Base-by-base conservation (phyloP, 2,797 vertebrate species). In the Mycteria americana region DNA sequence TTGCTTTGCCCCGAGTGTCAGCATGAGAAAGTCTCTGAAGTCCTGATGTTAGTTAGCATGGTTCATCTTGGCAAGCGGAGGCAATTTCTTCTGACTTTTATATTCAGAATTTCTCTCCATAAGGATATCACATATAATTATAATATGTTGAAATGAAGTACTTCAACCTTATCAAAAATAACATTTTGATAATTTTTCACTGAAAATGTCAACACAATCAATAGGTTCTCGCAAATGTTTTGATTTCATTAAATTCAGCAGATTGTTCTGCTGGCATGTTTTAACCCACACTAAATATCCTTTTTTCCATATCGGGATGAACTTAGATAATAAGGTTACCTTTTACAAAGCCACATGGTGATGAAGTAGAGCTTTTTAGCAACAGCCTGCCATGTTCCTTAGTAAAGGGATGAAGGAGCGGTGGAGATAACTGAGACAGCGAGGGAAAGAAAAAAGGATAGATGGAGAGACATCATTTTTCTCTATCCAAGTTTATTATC, bases 191-290 rank as follows among this genome's bases (percentile, higher is more conserved):
- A 95, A 96, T 97, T 96, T 95, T 92, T 80, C 43, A 2, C 88
- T 91, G 96, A 39, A 97, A 96, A 96, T 97, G 96, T 97, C 96
- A 97, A 96, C 96, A 96, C 94, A 96, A 96, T 96, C 96, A 96
- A 97, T 97, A 96, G 94, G 96, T 93, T 95, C 92, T 93, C 72
- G 91, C 89, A 92, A 93, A 96, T 92, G 93, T 96, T 97, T 96
- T 95, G 82, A 90, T 95, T 97, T 95, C 93, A 94, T 96, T 96
- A 93, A 92, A 89, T 78, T 69, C 88, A 73, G 79, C 95, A 93
- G 96, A 95, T 96, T 96, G 96, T 96, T 95, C 94, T 83, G 89
- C 88, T 91, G 91, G 87, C 69, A 23, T 80, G 78, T 65, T 91
- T 88, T 83, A 94, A 89, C 87, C 94, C 79, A 11, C 57, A 53